Evolutionary conservation across 2,113 vertebrate species (phyloP).

Genomic region (Hassar affinis): DNA sequence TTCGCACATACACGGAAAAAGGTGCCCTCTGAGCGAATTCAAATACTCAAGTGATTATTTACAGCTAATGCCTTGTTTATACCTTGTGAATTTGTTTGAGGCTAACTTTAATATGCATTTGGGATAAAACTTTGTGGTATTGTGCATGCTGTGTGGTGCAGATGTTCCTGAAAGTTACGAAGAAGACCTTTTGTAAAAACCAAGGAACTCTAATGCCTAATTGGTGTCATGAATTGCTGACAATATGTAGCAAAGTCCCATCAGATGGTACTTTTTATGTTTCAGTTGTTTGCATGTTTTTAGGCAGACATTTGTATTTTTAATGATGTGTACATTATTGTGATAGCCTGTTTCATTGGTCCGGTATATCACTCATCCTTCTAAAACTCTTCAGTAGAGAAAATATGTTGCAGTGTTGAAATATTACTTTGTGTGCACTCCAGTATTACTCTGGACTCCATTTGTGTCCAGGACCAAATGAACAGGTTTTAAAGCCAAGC

Average conservation of each 20-base stretch:
- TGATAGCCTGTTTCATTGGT: background rate
- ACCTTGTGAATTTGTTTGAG: conserved; percentile 13
- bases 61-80: conserved; percentile 40
- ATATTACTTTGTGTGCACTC: background rate
- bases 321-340: background rate
- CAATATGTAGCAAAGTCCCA: conserved; percentile 17
- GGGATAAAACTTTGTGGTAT: conserved; percentile 26
- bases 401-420: conserved; percentile 5
- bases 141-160: conserved; percentile 46
- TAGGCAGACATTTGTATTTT: conserved; percentile 26
- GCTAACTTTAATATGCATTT: conserved; percentile 18
- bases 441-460: background rate
- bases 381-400: background rate
- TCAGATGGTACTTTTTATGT: background rate
- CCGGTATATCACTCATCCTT: background rate
- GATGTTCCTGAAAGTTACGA: conserved; percentile 3
- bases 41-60: conserved; percentile 23
- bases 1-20: conserved; percentile 16
- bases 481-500: conserved; percentile 2
- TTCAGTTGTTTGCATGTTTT: conserved; percentile 30
- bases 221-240: conserved; percentile 13
- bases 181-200: background rate
- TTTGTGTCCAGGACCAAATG: background rate
- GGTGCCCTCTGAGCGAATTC: conserved; percentile 29
- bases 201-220: background rate